These are phyloP conservation scores for Reticulitermes speratus DNA, from an alignment of 1,140 invertebrate species.

Conservation along the genomic window DNA sequence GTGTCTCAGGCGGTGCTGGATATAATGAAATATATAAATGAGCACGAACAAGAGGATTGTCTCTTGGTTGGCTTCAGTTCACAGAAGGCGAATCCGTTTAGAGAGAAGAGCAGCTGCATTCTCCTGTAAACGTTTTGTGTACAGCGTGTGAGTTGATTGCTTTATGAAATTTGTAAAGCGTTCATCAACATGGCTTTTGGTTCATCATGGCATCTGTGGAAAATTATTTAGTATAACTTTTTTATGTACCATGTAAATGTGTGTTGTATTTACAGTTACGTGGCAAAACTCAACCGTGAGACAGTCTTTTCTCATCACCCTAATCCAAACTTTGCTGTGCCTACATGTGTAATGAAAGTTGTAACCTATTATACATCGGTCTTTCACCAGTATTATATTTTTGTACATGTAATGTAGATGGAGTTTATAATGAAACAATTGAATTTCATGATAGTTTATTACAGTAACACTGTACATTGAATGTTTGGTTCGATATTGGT, in stretches of 20 bases:
- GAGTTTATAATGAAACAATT: not conserved
- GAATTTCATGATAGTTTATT: not conserved
- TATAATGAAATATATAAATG: conserved; percentile 89
- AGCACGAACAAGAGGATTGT: conserved; percentile 92
- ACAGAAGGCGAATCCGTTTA: conserved; percentile 96
- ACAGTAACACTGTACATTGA: not conserved
- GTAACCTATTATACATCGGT: not conserved
- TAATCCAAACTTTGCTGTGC: not conserved
- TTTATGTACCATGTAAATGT: conserved; percentile 8
- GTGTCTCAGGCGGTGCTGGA: conserved; percentile 89
- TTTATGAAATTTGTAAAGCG: not conserved
- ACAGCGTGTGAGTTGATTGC: not conserved
- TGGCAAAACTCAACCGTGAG: not conserved
- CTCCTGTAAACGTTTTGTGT: conserved; percentile 45
- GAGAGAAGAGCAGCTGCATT: conserved; percentile 91
- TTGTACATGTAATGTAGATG: not conserved
- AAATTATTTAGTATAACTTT: not conserved
- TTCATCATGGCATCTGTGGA: not conserved
- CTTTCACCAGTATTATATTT: conserved; percentile 17
- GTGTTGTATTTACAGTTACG: not conserved
- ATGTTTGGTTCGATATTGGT: not conserved
- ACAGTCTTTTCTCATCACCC: not conserved
- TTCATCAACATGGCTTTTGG: not conserved
- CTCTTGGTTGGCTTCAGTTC: conserved; percentile 93
- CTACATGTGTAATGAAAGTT: not conserved